Conservation (phyloP, 2,797 vertebrate species). For the Propithecus perrieri region DNA sequence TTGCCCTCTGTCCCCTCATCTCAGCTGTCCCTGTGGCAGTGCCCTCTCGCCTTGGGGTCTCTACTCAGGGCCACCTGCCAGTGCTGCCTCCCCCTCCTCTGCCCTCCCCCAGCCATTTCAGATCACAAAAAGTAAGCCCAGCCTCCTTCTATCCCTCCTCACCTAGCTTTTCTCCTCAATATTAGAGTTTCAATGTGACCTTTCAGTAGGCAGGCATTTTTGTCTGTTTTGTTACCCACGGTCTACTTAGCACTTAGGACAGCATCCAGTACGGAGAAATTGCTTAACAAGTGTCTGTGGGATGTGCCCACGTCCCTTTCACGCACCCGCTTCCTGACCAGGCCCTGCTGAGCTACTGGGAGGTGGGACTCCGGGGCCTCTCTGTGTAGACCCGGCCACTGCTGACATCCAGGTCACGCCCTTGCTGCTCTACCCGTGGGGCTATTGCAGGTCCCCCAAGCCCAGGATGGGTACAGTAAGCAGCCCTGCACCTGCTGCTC, state of each 20-base stretch:
- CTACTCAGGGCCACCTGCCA: background rate
- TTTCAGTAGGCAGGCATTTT: background rate
- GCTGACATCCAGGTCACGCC: background rate
- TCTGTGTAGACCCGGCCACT: background rate
- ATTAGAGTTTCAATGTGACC: rapidly evolving
- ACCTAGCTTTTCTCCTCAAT: too few relatives aligned
- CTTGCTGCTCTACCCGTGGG: background rate
- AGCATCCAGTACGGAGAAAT: background rate
- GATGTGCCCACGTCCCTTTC: too few relatives aligned
- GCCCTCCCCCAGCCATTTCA: background rate
- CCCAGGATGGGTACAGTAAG: background rate
- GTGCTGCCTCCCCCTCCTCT: background rate
- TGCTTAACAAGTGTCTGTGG: background rate
- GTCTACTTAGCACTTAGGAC: too few relatives aligned
- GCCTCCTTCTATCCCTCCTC: background rate
- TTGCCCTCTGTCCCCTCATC: background rate
- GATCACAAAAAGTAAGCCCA: background rate
- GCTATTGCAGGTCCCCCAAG: background rate
- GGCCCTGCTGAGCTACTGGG: background rate
- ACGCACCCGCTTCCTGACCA: background rate
- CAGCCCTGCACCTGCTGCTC: background rate
- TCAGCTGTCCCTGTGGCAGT: background rate
- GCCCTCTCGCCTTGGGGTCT: background rate
- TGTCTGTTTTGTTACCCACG: background rate
- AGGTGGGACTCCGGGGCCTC: background rate